Percentiles rank a stretch among this genome's conserved stretches.
Conservation (phyloP, 2,113 vertebrate species). For the Calonectris borealis region DNA sequence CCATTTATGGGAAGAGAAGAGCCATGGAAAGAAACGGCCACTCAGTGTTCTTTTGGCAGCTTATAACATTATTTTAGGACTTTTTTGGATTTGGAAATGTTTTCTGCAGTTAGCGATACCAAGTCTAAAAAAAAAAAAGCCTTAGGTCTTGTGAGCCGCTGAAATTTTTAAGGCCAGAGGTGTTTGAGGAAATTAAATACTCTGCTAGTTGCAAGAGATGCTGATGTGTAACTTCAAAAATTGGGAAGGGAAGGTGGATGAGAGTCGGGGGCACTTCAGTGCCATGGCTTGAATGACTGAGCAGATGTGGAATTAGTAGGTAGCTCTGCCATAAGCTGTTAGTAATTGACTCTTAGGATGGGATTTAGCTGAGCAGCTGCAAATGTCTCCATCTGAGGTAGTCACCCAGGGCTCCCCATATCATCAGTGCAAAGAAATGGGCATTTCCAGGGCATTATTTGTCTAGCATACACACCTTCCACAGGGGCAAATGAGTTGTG, state of each 20-base stretch:
- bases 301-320: slow-evolving; percentile 6
- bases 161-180: background rate
- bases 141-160: background rate
- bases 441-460: background rate
- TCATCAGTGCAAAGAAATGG: background rate
- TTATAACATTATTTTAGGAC: background rate
- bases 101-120: background rate
- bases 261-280: background rate
- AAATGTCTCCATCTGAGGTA: background rate
- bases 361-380: background rate
- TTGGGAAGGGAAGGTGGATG: background rate
- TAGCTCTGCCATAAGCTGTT: background rate
- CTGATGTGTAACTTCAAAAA: background rate
- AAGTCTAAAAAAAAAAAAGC: background rate
- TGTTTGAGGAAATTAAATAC: background rate
- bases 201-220: background rate
- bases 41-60: background rate
- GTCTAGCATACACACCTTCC: background rate
- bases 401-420: background rate
- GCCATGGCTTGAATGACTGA: background rate
- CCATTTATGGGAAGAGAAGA: background rate
- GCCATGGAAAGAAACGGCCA: background rate
- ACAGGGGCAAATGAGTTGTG: background rate
- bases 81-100: background rate
- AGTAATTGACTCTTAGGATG: background rate